Evolutionary conservation across 2,113 vertebrate genomes (phyloP), one percentile per base, ranked within the genome.

Genomic region (Gambusia holbrooki): DNA sequence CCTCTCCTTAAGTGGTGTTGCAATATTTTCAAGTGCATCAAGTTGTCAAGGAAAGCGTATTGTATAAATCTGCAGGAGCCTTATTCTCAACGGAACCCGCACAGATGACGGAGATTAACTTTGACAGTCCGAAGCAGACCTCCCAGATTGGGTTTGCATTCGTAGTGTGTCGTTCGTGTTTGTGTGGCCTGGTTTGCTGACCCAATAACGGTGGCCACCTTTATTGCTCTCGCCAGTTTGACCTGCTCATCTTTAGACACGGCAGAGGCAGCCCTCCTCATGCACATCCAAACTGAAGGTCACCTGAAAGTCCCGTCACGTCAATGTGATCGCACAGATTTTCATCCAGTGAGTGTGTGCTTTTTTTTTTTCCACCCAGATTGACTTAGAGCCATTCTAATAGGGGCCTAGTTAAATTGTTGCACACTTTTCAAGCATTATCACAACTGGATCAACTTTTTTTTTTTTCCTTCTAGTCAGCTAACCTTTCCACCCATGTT

Each of bases 201-300:
- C 85, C 85, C 80, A 87, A 51, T 82, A 83, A 86, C 42, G 7
- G 65, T 68, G 54, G 61, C 77, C 62, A 86, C 79, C 83, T 84
- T 72, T 76, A 77, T 85, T 83, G 79, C 71, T 87, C 68, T 84
- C 51, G 80, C 78, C 62, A 73, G 45, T 83, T 70, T 82, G 76
- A 66, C 74, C 71, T 45, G 64, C 48, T 40, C 51, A 19, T 69
- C 48, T 76, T 9, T 1, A 37, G 29, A 61, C 29, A 63, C 40
- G 37, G 54, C 65, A 82, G 79, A 48, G 1, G 45, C 80, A 63
- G 61, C 76, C 75, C 71, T 82, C 54, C 73, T 82, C 67, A 63
- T 1, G 2, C 75, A 63, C 80, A 82, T 63, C 48, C 15, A 22
- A 70, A 73, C 71, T 28, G 17, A 76, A 69, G 69, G 71, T 71